Base-by-base conservation (phyloP, 2,797 vertebrate species). In the Anabas testudineus region DNA sequence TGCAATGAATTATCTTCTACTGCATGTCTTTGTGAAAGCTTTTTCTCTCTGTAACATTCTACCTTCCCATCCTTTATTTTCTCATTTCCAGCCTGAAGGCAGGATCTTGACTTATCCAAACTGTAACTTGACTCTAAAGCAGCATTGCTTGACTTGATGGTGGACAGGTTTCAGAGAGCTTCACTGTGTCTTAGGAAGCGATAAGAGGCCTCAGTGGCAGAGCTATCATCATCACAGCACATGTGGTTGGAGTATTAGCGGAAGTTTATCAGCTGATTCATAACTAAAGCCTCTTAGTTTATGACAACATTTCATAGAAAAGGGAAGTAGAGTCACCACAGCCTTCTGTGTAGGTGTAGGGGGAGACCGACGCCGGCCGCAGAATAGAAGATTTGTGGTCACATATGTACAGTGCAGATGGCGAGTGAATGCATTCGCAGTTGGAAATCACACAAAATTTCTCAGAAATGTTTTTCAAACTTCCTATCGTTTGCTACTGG, bases 1-100 rank as follows among this genome's bases (percentile, higher is more conserved):
- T 88, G 88, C 82, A 76, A 46, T 84, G 74, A 90, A 82, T 90
- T 82, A 85, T 76, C 84, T 82, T 67, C 41, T 39, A 58, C 55
- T 78, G 76, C 79, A 32, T 10, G 16, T 78, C 64, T 78, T 78
- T 85, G 75, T 82, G 32, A 54, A 64, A 59, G 32, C 26, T 63
- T 68, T 47, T 76, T 30, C 57, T 14, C 49, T 24, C 61, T 61
- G 48, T 56, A 68, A 78, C 75, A 70, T 58, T 72, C 41, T 49
- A 68, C 68, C 53, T 69, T 49, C 68, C 42, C 21, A 37, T 67
- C 61, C 43, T 77, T 67, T 80, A 67, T 68, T 67, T 62, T 34
- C 32, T 42, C 16, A 21, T 59, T 70, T 77, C 13, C 52, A 66
- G 66, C 78, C 83, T 69, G 12, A 13, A 63, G 86, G 81, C 58